Evolutionary conservation across 2,797 vertebrate species (phyloP).

Genomic region (Moxostoma hubbsi): DNA sequence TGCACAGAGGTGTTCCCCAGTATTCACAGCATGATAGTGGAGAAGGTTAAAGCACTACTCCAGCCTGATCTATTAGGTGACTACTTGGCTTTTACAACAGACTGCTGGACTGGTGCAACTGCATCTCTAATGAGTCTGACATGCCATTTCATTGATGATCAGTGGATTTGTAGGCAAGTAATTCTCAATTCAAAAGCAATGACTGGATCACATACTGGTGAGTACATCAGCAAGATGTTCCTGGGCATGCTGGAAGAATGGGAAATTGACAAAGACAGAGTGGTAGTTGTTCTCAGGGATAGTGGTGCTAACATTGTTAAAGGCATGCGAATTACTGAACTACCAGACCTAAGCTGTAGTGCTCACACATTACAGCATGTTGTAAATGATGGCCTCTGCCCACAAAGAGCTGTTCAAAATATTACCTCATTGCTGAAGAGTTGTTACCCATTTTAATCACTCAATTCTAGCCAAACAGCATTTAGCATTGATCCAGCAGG

Average conservation of each 20-base stretch:
- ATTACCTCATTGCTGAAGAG: conserved; percentile 37
- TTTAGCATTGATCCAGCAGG: not conserved
- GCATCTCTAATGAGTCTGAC: no score
- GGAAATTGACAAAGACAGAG: not conserved
- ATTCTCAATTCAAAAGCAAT: not conserved
- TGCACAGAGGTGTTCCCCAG: not conserved
- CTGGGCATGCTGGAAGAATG: conserved; percentile 1
- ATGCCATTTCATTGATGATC: no score
- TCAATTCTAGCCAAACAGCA: conserved; percentile 39
- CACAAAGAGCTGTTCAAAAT: conserved; percentile 33
- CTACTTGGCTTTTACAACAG: no score
- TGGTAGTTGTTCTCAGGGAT: conserved; percentile 20
- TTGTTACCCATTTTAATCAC: conserved; percentile 51
- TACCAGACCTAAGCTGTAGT: conserved; percentile 34
- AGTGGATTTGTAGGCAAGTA: not conserved
- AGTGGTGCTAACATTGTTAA: conserved; percentile 24
- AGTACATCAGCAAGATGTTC: not conserved
- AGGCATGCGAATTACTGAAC: conserved; percentile 19
- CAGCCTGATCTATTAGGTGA: no score
- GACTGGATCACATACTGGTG: not conserved
- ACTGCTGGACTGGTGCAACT: no score
- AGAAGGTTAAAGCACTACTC: no score
- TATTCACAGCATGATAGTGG: no score
- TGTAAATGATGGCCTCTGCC: conserved; percentile 44
- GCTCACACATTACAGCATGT: conserved; percentile 38